phyloP scores from a whole-genome alignment of 2,113 vertebrate genomes.

The Cyprinodon brontotheroides region DNA sequence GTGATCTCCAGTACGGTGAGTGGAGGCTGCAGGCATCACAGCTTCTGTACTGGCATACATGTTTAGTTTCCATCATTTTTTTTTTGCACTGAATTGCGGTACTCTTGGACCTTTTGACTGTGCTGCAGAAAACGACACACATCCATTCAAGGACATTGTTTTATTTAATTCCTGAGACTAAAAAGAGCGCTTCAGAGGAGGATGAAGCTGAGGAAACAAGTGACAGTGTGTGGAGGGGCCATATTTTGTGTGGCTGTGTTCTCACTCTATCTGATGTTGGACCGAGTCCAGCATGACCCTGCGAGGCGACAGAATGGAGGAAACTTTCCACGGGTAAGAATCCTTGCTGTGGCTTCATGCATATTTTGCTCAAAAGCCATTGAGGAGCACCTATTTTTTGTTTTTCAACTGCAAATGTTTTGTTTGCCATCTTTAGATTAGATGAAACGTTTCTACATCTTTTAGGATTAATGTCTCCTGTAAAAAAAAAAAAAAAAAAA shows the following conservation, averaged over 20 bases:
- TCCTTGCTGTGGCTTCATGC: background rate
- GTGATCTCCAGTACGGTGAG: conserved; percentile 59
- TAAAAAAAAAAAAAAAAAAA: background rate
- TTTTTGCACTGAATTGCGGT: conserved; percentile 21
- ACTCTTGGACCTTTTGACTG: conserved; percentile 32
- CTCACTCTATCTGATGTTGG: conserved; percentile 98
- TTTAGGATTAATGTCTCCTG: background rate
- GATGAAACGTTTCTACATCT: background rate
- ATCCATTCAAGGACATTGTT: conserved; percentile 25
- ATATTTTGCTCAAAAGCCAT: background rate
- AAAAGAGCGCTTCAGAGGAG: conserved; percentile 41
- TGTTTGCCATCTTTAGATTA: background rate
- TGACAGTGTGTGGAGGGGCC: conserved; percentile 95
- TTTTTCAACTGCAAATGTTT: background rate
- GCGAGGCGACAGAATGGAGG: conserved; percentile 87
- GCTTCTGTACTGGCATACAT: conserved; percentile 29
- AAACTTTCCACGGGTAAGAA: conserved; percentile 94
- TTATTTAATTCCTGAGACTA: background rate
- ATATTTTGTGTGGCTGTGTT: conserved; percentile 99
- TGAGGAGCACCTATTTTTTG: background rate
- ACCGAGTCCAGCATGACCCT: conserved; percentile 95
- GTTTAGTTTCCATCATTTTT: conserved; percentile 20
- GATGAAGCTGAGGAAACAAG: conserved; percentile 99
- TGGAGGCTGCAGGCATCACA: conserved; percentile 52
- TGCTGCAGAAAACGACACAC: conserved; percentile 17